Evolutionary conservation across 1,140 invertebrate genomes (phyloP).

Genomic region (Ceratina calcarata): DNA sequence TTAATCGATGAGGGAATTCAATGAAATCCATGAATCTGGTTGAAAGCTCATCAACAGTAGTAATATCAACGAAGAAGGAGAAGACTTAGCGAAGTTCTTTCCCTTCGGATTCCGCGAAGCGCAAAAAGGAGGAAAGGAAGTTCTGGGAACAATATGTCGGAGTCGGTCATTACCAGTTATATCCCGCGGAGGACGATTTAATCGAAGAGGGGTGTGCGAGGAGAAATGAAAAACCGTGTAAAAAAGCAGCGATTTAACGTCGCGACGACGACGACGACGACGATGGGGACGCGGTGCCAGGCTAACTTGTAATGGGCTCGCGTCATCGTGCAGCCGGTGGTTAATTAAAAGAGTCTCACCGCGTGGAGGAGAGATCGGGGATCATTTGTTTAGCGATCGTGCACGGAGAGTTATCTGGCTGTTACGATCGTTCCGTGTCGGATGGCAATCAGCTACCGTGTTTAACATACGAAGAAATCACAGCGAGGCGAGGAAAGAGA

Average conservation of each 20-base stretch:
- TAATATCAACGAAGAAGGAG: too few relatives aligned
- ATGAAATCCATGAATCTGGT: too few relatives aligned
- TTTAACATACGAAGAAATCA: slow-evolving; percentile 68
- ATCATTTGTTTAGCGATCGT: slow-evolving; percentile 72
- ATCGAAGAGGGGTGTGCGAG: neutral
- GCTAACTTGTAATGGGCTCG: slow-evolving; percentile 28
- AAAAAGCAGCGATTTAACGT: slow-evolving; percentile 26
- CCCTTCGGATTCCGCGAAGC: neutral
- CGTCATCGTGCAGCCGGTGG: slow-evolving; percentile 54
- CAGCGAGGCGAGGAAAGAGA: slow-evolving; percentile 7
- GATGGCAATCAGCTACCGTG: slow-evolving; percentile 72
- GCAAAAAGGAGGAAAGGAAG: neutral
- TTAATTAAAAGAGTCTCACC: slow-evolving; percentile 71
- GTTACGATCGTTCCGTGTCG: slow-evolving; percentile 70
- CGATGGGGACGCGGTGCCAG: neutral
- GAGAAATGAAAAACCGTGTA: slow-evolving; percentile 4
- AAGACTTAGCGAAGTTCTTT: too few relatives aligned
- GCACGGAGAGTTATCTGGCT: slow-evolving; percentile 69
- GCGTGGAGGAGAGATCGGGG: slow-evolving; percentile 51
- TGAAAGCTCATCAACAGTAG: too few relatives aligned
- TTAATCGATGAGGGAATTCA: too few relatives aligned
- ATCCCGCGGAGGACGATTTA: slow-evolving; percentile 8
- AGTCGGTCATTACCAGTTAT: neutral
- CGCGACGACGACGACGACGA: slow-evolving; percentile 26
- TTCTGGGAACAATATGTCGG: neutral